A percentile compares a stretch with the other conserved stretches of the same genome.
phyloP scores from a whole-genome alignment of 2,888 invertebrate species.

The Bimastos eiseni region DNA sequence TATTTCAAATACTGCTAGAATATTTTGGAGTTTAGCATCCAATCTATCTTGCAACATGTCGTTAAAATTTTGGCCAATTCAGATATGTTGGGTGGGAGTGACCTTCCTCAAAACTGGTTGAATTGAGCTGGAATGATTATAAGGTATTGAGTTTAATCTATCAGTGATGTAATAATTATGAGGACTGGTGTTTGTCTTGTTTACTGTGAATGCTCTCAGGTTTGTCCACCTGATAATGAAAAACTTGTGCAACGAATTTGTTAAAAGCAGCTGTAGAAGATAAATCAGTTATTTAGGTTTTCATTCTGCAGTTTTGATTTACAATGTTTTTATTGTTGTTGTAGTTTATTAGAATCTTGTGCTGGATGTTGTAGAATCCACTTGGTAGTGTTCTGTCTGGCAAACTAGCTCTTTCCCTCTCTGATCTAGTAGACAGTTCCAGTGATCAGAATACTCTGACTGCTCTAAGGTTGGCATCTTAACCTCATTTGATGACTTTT shows the following conservation, averaged over 20 bases:
- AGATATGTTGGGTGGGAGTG: no score
- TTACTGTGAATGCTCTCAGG: no score
- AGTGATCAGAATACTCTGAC: neutral
- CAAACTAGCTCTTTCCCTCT: neutral
- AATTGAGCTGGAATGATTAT: no score
- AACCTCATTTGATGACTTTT: no score
- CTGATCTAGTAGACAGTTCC: neutral
- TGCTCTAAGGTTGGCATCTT: slow-evolving; percentile 3
- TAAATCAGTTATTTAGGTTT: neutral
- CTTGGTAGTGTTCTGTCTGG: neutral
- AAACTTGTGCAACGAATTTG: neutral
- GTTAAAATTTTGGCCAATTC: no score
- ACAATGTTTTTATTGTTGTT: neutral
- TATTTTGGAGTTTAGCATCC: no score
- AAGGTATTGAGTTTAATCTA: no score
- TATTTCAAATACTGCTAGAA: no score
- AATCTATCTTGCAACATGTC: no score
- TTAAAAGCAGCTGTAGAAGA: neutral
- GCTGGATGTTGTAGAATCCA: neutral
- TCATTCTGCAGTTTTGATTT: neutral
- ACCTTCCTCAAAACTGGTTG: no score
- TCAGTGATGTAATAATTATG: neutral
- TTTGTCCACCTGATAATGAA: neutral
- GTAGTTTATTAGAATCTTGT: neutral
- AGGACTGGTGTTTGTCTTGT: neutral